Percentiles rank a stretch among this genome's conserved stretches.
Conservation (phyloP, 2,113 vertebrate genomes). For the Arizona elegans region DNA sequence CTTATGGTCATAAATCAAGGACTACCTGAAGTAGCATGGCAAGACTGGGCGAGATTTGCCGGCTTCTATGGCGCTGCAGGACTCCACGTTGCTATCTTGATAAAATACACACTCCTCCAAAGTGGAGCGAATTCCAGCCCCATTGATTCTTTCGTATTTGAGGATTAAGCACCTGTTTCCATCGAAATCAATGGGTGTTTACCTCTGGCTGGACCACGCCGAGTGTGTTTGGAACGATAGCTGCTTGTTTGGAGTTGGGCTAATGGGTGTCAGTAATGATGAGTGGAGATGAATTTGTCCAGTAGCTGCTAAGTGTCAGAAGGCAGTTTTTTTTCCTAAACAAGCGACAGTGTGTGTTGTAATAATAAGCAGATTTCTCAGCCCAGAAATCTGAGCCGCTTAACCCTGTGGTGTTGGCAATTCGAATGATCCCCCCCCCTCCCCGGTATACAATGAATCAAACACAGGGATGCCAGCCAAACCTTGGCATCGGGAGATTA, state of each 20-base stretch:
- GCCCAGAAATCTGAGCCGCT: slow-evolving; percentile 70
- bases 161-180: slow-evolving; percentile 1
- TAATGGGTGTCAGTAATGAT: slow-evolving; percentile 38
- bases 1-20: too few relatives aligned
- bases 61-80: not conserved
- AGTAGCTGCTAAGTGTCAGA: slow-evolving; percentile 55
- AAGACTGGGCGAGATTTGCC: not conserved
- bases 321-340: slow-evolving; percentile 45
- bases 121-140: not conserved
- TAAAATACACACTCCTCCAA: not conserved
- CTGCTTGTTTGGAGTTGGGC: slow-evolving; percentile 29
- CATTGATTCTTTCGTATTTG: too few relatives aligned
- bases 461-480: slow-evolving; percentile 68
- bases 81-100: not conserved
- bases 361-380: slow-evolving; percentile 60
- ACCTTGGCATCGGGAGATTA: slow-evolving; percentile 65
- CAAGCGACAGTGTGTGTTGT: slow-evolving; percentile 59
- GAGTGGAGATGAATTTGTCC: slow-evolving; percentile 52
- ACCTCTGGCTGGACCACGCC: not conserved
- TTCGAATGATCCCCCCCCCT: slow-evolving; percentile 59
- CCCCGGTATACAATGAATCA: slow-evolving; percentile 63
- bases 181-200: not conserved
- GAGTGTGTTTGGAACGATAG: slow-evolving; percentile 19
- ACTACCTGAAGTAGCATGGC: not conserved
- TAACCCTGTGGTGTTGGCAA: slow-evolving; percentile 69